Conservation (phyloP, 2,113 vertebrate species). For the Urocynchramus pylzowi region DNA sequence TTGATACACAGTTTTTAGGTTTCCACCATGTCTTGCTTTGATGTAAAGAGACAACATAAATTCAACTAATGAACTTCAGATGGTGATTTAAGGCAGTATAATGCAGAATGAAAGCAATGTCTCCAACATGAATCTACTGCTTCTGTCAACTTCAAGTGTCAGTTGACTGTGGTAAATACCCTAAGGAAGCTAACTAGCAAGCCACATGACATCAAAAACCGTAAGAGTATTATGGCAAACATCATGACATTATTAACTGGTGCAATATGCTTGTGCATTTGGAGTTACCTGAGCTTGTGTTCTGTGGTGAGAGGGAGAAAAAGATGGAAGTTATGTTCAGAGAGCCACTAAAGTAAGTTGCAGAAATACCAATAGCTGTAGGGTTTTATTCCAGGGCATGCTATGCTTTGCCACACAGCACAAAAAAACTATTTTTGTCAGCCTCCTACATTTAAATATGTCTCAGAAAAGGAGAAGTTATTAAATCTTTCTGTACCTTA, state of each 20-base stretch:
- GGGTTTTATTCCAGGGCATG: not conserved
- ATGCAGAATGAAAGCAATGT: not conserved
- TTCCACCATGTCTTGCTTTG: not conserved
- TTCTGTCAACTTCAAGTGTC: not conserved
- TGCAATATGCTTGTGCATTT: not conserved
- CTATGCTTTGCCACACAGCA: not conserved
- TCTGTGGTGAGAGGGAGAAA: not conserved
- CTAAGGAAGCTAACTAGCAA: not conserved
- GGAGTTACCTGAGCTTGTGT: not conserved
- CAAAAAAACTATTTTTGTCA: not conserved
- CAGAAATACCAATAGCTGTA: not conserved
- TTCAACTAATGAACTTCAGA: not conserved
- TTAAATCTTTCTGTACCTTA: not conserved
- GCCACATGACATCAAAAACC: not conserved
- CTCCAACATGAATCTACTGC: not conserved
- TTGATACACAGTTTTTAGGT: not conserved
- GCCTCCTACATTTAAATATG: not conserved
- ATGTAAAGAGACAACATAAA: not conserved
- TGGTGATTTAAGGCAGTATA: not conserved
- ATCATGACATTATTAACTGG: not conserved
- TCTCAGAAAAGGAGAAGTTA: not conserved
- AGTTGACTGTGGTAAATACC: not conserved
- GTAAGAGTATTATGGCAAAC: not conserved
- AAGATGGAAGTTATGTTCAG: not conserved
- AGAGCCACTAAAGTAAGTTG: not conserved